Percentiles rank a stretch among this genome's conserved stretches.
phyloP scores from a whole-genome alignment of 2,888 invertebrate genomes.

The Epiblema foenella region DNA sequence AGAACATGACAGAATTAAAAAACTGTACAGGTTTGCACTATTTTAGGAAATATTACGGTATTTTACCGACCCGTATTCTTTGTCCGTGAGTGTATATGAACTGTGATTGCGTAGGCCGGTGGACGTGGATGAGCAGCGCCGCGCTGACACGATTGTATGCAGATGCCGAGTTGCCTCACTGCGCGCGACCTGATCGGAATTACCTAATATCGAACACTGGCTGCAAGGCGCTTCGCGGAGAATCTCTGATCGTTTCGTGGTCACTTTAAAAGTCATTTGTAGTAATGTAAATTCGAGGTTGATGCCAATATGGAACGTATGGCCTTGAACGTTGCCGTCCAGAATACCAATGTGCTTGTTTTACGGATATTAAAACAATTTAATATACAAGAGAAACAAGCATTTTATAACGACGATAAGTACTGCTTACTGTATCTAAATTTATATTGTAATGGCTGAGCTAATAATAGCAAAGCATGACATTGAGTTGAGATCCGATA shows the following conservation, averaged over 20 bases:
- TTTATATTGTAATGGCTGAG: too few species aligned
- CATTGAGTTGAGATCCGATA: too few species aligned
- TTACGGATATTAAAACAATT: neutral
- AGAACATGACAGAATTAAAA: too few species aligned
- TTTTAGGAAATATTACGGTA: too few species aligned
- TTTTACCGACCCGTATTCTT: too few species aligned
- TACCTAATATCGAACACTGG: constrained; percentile 25
- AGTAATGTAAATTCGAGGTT: constrained; percentile 27
- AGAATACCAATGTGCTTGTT: constrained; percentile 41
- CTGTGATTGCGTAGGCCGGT: neutral
- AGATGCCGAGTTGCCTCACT: constrained; percentile 15
- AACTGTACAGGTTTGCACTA: too few species aligned
- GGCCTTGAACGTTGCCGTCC: constrained; percentile 20
- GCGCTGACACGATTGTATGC: constrained; percentile 12
- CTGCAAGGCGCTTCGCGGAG: constrained; percentile 13
- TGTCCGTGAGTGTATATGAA: neutral
- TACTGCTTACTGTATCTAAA: too few species aligned
- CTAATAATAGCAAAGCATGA: too few species aligned
- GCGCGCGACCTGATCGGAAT: constrained; percentile 35
- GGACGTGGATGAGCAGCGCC: neutral
- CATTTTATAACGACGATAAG: neutral
- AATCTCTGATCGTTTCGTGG: constrained; percentile 28
- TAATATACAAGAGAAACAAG: neutral
- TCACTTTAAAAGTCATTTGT: constrained; percentile 38
- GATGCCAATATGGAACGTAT: constrained; percentile 29